A percentile compares a stretch with the other conserved stretches of the same genome.
These are phyloP conservation scores for Acanthosepion lycidas DNA, from an alignment of 2,888 invertebrate genomes.

Conservation along the genomic window DNA sequence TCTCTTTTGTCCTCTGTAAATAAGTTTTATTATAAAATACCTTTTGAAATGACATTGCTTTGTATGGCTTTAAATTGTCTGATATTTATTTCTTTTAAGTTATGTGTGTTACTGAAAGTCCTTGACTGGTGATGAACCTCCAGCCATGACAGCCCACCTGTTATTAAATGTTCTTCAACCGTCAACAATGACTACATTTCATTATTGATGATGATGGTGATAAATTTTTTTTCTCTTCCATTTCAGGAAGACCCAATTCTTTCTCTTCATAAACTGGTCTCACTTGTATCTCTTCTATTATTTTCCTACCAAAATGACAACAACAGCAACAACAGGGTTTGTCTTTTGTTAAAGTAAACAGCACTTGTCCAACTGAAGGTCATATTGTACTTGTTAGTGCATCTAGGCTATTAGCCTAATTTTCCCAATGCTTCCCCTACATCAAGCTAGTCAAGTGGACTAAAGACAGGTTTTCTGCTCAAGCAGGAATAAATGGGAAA, in stretches of 20 bases:
- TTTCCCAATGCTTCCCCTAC: not conserved
- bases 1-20: too few relatives aligned
- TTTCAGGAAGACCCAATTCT: not conserved
- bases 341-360: slow-evolving; percentile 1
- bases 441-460: not conserved
- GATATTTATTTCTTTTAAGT: not conserved
- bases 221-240: not conserved
- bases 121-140: not conserved
- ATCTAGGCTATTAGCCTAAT: not conserved
- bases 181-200: not conserved
- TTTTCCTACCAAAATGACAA: not conserved
- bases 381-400: not conserved
- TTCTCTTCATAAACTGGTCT: not conserved
- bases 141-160: not conserved
- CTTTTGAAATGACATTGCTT: not conserved
- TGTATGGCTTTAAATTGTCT: not conserved
- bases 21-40: not conserved
- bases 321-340: not conserved
- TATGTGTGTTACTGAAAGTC: not conserved
- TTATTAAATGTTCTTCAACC: not conserved
- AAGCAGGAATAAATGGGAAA: not conserved
- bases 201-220: not conserved
- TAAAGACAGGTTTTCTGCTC: not conserved
- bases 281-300: not conserved
- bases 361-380: not conserved